phyloP scores from a whole-genome alignment of 2,888 invertebrate genomes.

The Liposcelis brunnea region DNA sequence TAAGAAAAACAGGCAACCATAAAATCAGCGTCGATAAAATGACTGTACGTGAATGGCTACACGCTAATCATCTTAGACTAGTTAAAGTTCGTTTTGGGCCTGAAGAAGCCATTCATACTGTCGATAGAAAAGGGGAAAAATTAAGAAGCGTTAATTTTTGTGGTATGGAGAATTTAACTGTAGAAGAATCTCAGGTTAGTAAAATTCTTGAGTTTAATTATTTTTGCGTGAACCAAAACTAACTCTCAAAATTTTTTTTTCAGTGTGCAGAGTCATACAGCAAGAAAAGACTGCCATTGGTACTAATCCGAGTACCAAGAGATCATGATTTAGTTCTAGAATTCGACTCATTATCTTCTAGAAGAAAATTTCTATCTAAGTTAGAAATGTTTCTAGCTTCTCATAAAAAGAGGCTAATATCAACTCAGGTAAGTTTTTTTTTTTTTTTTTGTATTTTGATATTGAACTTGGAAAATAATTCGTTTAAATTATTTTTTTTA shows the following conservation, averaged over 20 bases:
- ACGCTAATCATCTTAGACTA: constrained; percentile 73
- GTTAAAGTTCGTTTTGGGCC: constrained; percentile 84
- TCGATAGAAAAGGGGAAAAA: constrained; percentile 83
- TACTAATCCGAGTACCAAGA: constrained; percentile 61
- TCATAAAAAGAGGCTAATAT: constrained; percentile 64
- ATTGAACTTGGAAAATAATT: too few species aligned
- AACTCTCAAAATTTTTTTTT: too few species aligned
- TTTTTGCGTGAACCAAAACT: too few species aligned
- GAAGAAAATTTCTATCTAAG: constrained; percentile 75
- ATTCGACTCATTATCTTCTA: constrained; percentile 60
- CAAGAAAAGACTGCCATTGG: constrained; percentile 60
- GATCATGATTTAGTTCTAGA: constrained; percentile 89
- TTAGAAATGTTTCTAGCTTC: constrained; percentile 67
- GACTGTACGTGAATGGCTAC: constrained; percentile 87
- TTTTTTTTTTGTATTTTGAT: neutral
- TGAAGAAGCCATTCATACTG: constrained; percentile 67
- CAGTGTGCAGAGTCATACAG: constrained; percentile 25
- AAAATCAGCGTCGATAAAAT: constrained; percentile 73
- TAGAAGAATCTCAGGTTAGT: constrained; percentile 71
- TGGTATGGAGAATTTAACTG: constrained; percentile 57
- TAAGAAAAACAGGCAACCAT: constrained; percentile 21
- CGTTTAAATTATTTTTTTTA: too few species aligned
- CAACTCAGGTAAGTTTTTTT: constrained; percentile 38
- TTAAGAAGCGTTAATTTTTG: constrained; percentile 64
- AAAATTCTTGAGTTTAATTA: too few species aligned